Conservation (phyloP, 2,888 invertebrate genomes). For the Ischnura elegans region DNA sequence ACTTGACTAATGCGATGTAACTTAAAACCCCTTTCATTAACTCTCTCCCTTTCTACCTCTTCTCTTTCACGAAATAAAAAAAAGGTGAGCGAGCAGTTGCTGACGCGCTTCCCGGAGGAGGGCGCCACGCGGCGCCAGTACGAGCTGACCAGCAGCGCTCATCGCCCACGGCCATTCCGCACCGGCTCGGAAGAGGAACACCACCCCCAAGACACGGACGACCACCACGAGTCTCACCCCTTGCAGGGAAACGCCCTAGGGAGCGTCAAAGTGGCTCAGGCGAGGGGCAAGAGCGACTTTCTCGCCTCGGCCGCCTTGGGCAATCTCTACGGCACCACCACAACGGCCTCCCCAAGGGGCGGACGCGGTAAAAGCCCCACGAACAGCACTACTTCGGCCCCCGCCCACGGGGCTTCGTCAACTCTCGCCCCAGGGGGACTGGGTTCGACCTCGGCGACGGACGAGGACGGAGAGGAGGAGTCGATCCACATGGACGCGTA, state of each 20-base stretch:
- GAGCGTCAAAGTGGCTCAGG: not conserved
- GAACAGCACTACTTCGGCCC: not conserved
- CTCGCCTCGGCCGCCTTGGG: constrained; percentile 1
- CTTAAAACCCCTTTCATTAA: no score
- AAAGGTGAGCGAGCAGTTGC: constrained; percentile 49
- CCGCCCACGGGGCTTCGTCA: not conserved
- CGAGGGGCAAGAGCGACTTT: not conserved
- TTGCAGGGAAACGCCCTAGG: not conserved
- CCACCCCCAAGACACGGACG: not conserved
- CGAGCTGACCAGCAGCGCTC: not conserved
- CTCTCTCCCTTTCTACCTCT: no score
- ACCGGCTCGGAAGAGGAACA: not conserved
- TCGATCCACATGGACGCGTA: not conserved
- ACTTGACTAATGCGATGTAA: no score
- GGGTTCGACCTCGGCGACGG: not conserved
- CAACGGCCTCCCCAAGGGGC: not conserved
- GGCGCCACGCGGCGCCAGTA: constrained; percentile 12
- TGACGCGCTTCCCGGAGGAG: constrained; percentile 39
- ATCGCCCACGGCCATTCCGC: constrained; percentile 36
- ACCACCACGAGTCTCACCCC: not conserved
- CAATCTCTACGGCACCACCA: not conserved
- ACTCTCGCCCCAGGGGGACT: not conserved
- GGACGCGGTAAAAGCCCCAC: no score
- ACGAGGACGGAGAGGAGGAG: not conserved
- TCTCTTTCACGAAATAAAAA: no score